Evolutionary conservation across 2,888 invertebrate species (phyloP).

Genomic region (Hirtodrosophila confusa): DNA sequence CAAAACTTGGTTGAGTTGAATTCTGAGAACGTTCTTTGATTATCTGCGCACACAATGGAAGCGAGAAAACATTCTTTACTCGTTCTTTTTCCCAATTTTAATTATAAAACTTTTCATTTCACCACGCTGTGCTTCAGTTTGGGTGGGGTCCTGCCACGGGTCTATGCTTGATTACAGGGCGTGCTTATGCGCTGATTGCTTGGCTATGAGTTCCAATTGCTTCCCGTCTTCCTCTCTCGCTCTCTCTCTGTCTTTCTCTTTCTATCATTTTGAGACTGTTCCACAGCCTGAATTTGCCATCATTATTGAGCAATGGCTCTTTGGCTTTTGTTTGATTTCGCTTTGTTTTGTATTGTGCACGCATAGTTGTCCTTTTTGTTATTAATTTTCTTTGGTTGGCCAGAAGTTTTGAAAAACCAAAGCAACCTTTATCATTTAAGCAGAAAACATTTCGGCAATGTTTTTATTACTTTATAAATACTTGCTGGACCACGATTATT

Average conservation of each 20-base stretch:
- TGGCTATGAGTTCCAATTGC: constrained; percentile 58
- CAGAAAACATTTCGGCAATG: constrained; percentile 65
- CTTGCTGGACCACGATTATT: constrained; percentile 67
- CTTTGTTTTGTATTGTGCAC: constrained; percentile 33
- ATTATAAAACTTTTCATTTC: constrained; percentile 83
- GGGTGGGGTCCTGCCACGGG: constrained; percentile 34
- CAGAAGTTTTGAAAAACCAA: constrained; percentile 22
- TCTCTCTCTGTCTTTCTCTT: not conserved
- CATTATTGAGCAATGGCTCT: constrained; percentile 72
- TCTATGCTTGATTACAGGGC: constrained; percentile 75
- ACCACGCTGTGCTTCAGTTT: constrained; percentile 57
- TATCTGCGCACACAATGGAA: constrained; percentile 16
- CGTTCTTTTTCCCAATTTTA: constrained; percentile 77
- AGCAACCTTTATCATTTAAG: constrained; percentile 61
- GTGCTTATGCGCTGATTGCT: constrained; percentile 78
- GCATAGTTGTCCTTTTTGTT: constrained; percentile 75
- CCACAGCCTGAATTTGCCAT: constrained; percentile 59
- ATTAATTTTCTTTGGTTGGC: constrained; percentile 62
- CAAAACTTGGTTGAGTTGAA: constrained; percentile 1
- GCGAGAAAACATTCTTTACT: constrained; percentile 46
- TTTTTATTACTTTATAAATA: constrained; percentile 81
- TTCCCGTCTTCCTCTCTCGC: constrained; percentile 5
- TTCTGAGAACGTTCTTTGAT: constrained; percentile 36
- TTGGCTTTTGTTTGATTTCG: constrained; percentile 53
- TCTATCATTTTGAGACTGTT: constrained; percentile 15